A percentile compares a stretch with the other conserved stretches of the same genome.
These are phyloP conservation scores for Glomeris maerens DNA, from an alignment of 1,140 invertebrate species.

Conservation along the genomic window DNA sequence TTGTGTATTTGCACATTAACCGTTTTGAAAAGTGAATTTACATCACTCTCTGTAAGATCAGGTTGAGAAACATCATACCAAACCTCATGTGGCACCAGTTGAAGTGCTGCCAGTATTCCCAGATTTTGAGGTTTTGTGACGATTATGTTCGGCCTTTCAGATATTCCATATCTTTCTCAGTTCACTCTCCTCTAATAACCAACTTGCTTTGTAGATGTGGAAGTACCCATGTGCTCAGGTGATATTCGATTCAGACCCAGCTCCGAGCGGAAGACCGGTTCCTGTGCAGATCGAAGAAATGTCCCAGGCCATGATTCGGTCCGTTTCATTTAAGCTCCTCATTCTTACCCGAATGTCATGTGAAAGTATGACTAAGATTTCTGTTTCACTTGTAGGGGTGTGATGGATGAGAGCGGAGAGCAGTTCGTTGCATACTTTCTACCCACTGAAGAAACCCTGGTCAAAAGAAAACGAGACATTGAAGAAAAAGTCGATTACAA, in stretches of 20 bases:
- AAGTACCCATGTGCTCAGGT: constrained; percentile 96
- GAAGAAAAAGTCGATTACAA: constrained; percentile 63
- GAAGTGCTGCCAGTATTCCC: constrained; percentile 81
- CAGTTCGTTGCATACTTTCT: constrained; percentile 98
- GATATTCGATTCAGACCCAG: constrained; percentile 95
- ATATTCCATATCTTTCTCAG: too few relatives aligned
- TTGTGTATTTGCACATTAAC: constrained; percentile 5
- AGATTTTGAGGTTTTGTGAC: constrained; percentile 60
- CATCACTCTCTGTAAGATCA: constrained; percentile 18
- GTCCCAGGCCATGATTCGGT: constrained; percentile 97
- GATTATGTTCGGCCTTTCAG: neutral
- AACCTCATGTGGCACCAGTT: constrained; percentile 81
- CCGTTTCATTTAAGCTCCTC: constrained; percentile 25
- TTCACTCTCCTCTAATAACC: too few relatives aligned
- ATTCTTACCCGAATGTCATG: neutral
- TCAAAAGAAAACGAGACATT: constrained; percentile 69
- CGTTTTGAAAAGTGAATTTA: neutral
- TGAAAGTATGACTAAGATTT: constrained; percentile 8
- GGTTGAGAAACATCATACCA: constrained; percentile 85
- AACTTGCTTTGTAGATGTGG: constrained; percentile 51
- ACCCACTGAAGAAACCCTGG: constrained; percentile 80
- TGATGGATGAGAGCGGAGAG: constrained; percentile 94
- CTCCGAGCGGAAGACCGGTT: constrained; percentile 60
- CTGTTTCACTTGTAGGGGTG: constrained; percentile 62
- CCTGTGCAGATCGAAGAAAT: constrained; percentile 87